phyloP scores from a whole-genome alignment of 2,113 vertebrate genomes.

The Enhydra lutris region DNA sequence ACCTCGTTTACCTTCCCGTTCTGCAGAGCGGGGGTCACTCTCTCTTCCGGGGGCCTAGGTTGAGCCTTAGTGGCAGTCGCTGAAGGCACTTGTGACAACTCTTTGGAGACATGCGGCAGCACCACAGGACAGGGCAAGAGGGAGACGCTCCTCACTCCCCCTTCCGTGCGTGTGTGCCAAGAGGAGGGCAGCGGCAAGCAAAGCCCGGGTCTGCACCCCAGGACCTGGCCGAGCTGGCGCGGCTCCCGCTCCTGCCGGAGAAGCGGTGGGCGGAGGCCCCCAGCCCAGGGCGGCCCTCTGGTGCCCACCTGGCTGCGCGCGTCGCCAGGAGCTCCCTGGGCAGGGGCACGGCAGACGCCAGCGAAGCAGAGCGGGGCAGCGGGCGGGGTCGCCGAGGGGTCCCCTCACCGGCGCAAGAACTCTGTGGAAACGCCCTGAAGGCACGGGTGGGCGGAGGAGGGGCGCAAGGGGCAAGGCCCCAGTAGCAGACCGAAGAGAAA shows the following conservation, averaged over 20 bases:
- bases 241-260: neutral
- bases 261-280: neutral
- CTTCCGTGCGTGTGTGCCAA: neutral
- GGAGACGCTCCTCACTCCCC: neutral
- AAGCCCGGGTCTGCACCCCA: neutral
- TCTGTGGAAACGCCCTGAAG: neutral
- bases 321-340: neutral
- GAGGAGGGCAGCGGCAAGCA: neutral
- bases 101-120: neutral
- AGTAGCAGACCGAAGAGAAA: neutral
- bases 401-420: neutral
- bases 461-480: neutral
- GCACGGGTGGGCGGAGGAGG: neutral
- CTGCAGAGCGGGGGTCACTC: neutral
- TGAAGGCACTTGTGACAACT: neutral
- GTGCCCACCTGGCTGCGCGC: neutral
- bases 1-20: neutral
- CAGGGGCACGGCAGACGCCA: fast-evolving
- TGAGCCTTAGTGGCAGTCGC: neutral
- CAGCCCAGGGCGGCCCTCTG: neutral
- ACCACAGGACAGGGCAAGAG: neutral
- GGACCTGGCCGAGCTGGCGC: fast-evolving
- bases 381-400: neutral
- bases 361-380: no score
- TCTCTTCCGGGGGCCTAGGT: neutral